Conservation (phyloP, 2,888 invertebrate genomes). For the Polydrusus pterygomalis region DNA sequence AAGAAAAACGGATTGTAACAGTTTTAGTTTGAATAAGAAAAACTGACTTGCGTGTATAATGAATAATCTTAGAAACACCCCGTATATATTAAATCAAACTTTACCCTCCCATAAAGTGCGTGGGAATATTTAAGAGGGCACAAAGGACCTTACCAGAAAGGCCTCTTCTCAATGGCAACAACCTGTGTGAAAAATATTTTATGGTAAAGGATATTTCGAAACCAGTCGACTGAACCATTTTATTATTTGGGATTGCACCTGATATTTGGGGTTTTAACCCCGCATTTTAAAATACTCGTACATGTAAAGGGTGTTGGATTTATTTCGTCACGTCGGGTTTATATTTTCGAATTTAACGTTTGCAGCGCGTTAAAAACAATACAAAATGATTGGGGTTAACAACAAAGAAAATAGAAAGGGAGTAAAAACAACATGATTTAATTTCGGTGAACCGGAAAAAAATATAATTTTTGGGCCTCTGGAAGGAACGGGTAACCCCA, state of each 20-base stretch:
- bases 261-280: slow-evolving; percentile 31
- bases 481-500: too few species aligned
- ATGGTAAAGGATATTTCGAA: slow-evolving; percentile 41
- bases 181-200: slow-evolving; percentile 48
- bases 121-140: slow-evolving; percentile 32
- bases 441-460: too few species aligned
- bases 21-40: too few species aligned
- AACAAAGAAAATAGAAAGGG: too few species aligned
- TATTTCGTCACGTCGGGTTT: not conserved
- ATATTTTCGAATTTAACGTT: not conserved
- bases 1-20: too few species aligned
- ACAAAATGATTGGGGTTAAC: too few species aligned
- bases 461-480: too few species aligned
- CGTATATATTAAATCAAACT: not conserved
- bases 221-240: slow-evolving; percentile 25
- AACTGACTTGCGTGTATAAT: too few species aligned
- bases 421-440: too few species aligned
- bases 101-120: slow-evolving; percentile 4
- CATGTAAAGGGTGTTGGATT: too few species aligned
- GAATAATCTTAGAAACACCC: too few species aligned
- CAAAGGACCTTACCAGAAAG: slow-evolving; percentile 29
- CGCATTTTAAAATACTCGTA: not conserved
- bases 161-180: slow-evolving; percentile 25
- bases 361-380: too few species aligned
- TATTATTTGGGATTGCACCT: slow-evolving; percentile 36